phyloP scores from a whole-genome alignment of 1,140 invertebrate species.

The Drosophila kohkoa region DNA sequence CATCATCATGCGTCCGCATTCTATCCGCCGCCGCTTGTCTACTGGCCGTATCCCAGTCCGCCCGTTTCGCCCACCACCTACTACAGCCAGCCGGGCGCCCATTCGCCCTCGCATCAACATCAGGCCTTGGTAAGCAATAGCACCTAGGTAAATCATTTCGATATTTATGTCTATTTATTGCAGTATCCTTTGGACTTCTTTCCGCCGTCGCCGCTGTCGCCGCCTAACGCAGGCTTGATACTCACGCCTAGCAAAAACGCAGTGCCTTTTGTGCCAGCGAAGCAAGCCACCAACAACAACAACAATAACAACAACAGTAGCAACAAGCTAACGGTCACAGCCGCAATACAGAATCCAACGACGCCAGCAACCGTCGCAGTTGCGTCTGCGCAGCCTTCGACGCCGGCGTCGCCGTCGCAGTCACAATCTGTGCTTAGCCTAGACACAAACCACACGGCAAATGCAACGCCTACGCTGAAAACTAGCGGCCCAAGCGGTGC shows the following conservation, averaged over 20 bases:
- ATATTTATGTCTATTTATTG: neutral
- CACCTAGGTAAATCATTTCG: neutral
- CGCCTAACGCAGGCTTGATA: slow-evolving; percentile 68
- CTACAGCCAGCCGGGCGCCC: slow-evolving; percentile 88
- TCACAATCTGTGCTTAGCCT: slow-evolving; percentile 63
- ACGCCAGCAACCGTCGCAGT: slow-evolving; percentile 2
- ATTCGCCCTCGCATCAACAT: slow-evolving; percentile 85
- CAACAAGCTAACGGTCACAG: slow-evolving; percentile 15
- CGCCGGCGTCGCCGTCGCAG: slow-evolving; percentile 9
- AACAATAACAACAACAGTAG: slow-evolving; percentile 1
- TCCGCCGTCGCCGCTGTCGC: slow-evolving; percentile 69
- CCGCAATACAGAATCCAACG: slow-evolving; percentile 13
- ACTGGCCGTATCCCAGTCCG: slow-evolving; percentile 96
- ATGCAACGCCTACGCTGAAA: slow-evolving; percentile 52
- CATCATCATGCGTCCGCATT: slow-evolving; percentile 79
- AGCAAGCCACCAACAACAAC: slow-evolving; percentile 49
- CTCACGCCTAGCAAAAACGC: slow-evolving; percentile 67
- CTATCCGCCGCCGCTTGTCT: slow-evolving; percentile 88
- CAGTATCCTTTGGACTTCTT: slow-evolving; percentile 79
- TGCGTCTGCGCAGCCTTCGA: slow-evolving; percentile 26
- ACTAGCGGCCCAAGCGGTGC: slow-evolving; percentile 38
- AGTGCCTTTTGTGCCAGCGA: slow-evolving; percentile 71
- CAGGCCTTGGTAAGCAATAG: slow-evolving; percentile 85
- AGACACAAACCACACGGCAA: slow-evolving; percentile 61
- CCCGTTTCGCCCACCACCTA: slow-evolving; percentile 95